Percentiles rank a stretch among this genome's conserved stretches.
Conservation (phyloP, 2,888 invertebrate genomes). For the Sycophila texana region DNA sequence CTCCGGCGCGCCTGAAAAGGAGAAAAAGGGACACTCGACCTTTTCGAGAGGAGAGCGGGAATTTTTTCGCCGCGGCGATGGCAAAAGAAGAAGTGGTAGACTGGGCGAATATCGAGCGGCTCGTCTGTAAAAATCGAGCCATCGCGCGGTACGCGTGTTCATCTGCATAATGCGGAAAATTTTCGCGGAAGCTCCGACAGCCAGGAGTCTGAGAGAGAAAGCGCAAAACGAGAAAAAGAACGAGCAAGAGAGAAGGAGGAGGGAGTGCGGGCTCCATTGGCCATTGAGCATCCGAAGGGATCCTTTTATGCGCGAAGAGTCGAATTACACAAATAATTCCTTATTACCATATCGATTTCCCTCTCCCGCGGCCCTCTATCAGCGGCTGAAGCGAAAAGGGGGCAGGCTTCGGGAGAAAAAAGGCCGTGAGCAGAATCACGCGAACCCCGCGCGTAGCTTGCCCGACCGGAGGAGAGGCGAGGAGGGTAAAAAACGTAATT, state of each 20-base stretch:
- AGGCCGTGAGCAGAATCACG: background rate
- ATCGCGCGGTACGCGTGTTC: conserved; percentile 23
- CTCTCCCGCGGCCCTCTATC: background rate
- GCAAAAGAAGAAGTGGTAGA: conserved; percentile 10
- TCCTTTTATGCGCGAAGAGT: conserved; percentile 17
- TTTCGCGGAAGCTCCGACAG: background rate
- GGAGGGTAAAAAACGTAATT: too few species aligned
- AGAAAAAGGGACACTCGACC: background rate
- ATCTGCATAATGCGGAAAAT: conserved; percentile 49
- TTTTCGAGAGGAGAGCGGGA: background rate
- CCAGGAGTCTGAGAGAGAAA: background rate
- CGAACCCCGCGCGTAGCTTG: too few species aligned
- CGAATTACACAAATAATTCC: conserved; percentile 29
- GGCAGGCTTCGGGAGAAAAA: too few species aligned
- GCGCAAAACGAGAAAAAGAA: conserved; percentile 6
- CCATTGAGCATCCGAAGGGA: conserved; percentile 13
- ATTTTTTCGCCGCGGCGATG: conserved; percentile 8
- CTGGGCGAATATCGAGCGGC: conserved; percentile 31
- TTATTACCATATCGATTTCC: conserved; percentile 33
- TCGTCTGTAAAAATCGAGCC: conserved; percentile 31
- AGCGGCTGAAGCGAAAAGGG: too few species aligned
- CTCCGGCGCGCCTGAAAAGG: too few species aligned
- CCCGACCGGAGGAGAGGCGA: too few species aligned
- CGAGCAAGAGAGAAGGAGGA: too few species aligned
- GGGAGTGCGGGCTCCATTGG: background rate